Percentiles rank a stretch among this genome's conserved stretches.
Conservation (phyloP, 1,140 invertebrate species). For the Calycopis cecrops region DNA sequence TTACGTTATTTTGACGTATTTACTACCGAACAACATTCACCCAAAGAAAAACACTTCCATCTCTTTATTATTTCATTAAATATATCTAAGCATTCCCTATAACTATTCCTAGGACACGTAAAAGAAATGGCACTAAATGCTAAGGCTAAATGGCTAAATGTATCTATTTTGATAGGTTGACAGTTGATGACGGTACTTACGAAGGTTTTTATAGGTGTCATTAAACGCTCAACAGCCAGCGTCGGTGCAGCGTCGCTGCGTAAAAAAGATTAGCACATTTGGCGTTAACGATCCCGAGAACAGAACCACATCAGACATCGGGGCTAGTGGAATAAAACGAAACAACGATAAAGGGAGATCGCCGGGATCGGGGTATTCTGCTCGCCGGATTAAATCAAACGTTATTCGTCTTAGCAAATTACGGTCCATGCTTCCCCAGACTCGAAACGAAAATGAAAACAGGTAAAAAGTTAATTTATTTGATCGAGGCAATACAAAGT, state of each 20-base stretch:
- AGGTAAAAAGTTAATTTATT: conserved; percentile 24
- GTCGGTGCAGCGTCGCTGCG: conserved; percentile 50
- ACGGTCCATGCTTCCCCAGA: conserved; percentile 49
- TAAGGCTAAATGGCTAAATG: too few species aligned
- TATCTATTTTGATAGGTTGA: too few species aligned
- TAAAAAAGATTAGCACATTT: conserved; percentile 72
- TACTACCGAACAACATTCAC: too few species aligned
- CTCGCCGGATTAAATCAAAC: conserved; percentile 69
- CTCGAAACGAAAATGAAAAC: conserved; percentile 44
- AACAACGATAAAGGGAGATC: conserved; percentile 71
- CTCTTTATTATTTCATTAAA: too few species aligned
- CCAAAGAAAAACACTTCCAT: too few species aligned
- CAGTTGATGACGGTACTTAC: too few species aligned
- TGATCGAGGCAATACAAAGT: neutral
- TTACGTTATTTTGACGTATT: too few species aligned
- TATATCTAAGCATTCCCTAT: too few species aligned
- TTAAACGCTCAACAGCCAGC: conserved; percentile 20
- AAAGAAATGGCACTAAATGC: too few species aligned
- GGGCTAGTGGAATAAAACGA: conserved; percentile 58
- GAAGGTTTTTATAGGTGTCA: neutral
- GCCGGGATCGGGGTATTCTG: conserved; percentile 48
- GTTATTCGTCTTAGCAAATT: conserved; percentile 71
- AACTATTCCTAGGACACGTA: too few species aligned
- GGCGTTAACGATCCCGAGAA: conserved; percentile 64
- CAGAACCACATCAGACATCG: conserved; percentile 56